phyloP scores from a whole-genome alignment of 2,797 vertebrate genomes.

The Vespertilio murinus region DNA sequence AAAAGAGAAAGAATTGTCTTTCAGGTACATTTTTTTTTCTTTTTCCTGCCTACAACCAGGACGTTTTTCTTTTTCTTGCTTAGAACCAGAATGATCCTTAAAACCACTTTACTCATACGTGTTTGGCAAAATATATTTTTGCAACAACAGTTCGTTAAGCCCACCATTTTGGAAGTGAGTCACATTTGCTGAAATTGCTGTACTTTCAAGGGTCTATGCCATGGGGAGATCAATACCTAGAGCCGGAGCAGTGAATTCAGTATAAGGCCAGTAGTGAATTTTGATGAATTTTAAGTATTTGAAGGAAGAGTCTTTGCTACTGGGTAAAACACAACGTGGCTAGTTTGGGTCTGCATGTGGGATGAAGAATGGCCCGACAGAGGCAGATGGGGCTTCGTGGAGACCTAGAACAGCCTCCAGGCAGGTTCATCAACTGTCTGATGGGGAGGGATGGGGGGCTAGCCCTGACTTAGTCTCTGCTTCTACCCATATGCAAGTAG shows the following conservation, averaged over 20 bases:
- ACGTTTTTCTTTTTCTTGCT: neutral
- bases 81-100: neutral
- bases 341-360: neutral
- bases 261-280: neutral
- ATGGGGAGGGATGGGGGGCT: neutral
- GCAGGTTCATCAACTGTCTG: neutral
- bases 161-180: neutral
- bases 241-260: neutral
- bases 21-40: neutral
- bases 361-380: neutral
- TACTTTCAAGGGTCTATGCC: neutral
- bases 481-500: neutral
- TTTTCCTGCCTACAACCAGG: slow-evolving; percentile 34
- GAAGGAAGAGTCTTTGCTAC: neutral
- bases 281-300: neutral
- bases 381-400: neutral
- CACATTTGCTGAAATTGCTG: neutral
- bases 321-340: neutral
- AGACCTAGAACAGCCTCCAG: neutral
- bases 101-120: neutral
- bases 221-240: neutral
- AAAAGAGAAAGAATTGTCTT: neutral
- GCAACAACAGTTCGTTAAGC: neutral
- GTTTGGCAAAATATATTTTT: neutral
- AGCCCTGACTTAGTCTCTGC: neutral